These are phyloP conservation scores for Antennarius maculatus DNA, from an alignment of 2,797 vertebrate genomes.

Conservation along the genomic window DNA sequence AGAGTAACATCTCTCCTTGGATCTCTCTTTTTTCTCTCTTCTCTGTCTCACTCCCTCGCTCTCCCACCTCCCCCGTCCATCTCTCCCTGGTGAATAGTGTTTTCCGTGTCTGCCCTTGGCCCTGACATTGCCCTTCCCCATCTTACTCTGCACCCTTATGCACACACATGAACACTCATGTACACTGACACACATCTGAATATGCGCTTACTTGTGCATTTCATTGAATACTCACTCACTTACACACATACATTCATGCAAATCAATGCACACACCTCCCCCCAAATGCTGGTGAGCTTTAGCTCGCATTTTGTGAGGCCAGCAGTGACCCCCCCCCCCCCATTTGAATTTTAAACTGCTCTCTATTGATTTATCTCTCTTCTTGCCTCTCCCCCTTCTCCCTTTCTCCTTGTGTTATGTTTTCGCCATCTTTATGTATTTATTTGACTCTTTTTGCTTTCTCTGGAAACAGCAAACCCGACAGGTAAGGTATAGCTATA, in stretches of 20 bases:
- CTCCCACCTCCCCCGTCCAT: conserved; percentile 48
- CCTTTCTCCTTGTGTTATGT: conserved; percentile 80
- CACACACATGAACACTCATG: conserved; percentile 13
- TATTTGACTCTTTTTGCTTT: conserved; percentile 82
- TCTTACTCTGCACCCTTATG: conserved; percentile 48
- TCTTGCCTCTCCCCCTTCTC: conserved; percentile 72
- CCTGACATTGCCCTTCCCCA: conserved; percentile 69
- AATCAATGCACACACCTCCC: conserved; percentile 37
- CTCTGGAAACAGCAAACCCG: conserved; percentile 94
- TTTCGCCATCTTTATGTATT: conserved; percentile 79
- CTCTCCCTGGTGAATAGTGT: conserved; percentile 77
- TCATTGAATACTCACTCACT: conserved; percentile 37
- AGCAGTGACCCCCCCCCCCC: conserved; percentile 65
- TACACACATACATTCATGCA: conserved; percentile 25
- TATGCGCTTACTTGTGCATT: conserved; percentile 41
- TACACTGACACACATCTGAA: conserved; percentile 9
- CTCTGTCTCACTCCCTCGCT: conserved; percentile 67
- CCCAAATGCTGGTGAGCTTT: conserved; percentile 76
- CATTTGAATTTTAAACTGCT: conserved; percentile 80
- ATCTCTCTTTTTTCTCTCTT: conserved; percentile 74
- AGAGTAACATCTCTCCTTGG: conserved; percentile 80
- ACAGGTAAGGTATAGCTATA: conserved; percentile 90
- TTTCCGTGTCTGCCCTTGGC: conserved; percentile 78
- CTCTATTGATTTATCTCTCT: conserved; percentile 82
- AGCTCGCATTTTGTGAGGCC: conserved; percentile 66